phyloP scores from a whole-genome alignment of 2,888 invertebrate species.

The Dorcus hopei region DNA sequence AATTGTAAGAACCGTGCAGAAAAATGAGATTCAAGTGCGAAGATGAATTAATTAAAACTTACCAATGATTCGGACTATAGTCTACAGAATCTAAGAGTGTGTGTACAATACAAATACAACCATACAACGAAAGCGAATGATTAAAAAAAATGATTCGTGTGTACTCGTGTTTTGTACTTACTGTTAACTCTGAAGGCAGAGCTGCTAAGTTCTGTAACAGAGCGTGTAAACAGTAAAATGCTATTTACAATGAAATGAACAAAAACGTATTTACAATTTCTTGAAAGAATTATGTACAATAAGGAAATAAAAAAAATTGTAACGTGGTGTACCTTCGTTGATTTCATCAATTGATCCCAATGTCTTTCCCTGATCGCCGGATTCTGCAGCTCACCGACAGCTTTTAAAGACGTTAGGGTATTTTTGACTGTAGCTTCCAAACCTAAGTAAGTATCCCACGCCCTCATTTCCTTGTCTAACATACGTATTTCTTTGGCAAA shows the following conservation, averaged over 20 bases:
- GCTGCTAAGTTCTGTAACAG: slow-evolving; percentile 77
- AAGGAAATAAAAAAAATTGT: slow-evolving; percentile 1
- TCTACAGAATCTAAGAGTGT: slow-evolving; percentile 4
- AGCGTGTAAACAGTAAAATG: slow-evolving; percentile 35
- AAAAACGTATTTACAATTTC: slow-evolving; percentile 23
- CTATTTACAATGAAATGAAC: slow-evolving; percentile 19
- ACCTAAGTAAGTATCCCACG: slow-evolving; percentile 87
- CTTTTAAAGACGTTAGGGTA: slow-evolving; percentile 90
- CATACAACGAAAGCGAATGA: too few species aligned
- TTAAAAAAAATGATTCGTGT: not conserved
- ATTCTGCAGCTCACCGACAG: slow-evolving; percentile 94
- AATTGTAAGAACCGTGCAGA: not conserved
- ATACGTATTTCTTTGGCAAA: slow-evolving; percentile 92
- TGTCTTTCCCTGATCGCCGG: slow-evolving; percentile 93
- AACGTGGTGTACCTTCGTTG: slow-evolving; percentile 75
- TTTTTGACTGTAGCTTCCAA: slow-evolving; percentile 93
- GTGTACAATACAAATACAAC: too few species aligned
- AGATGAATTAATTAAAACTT: slow-evolving; percentile 5
- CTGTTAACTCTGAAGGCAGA: slow-evolving; percentile 75
- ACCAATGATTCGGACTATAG: slow-evolving; percentile 10
- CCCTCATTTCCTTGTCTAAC: slow-evolving; percentile 93
- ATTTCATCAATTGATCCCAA: slow-evolving; percentile 95
- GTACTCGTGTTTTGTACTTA: slow-evolving; percentile 55
- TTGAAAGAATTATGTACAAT: slow-evolving; percentile 11
- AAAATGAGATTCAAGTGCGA: too few species aligned